Base-by-base conservation (phyloP, 2,888 invertebrate genomes). In the Barypeithes pellucidus region DNA sequence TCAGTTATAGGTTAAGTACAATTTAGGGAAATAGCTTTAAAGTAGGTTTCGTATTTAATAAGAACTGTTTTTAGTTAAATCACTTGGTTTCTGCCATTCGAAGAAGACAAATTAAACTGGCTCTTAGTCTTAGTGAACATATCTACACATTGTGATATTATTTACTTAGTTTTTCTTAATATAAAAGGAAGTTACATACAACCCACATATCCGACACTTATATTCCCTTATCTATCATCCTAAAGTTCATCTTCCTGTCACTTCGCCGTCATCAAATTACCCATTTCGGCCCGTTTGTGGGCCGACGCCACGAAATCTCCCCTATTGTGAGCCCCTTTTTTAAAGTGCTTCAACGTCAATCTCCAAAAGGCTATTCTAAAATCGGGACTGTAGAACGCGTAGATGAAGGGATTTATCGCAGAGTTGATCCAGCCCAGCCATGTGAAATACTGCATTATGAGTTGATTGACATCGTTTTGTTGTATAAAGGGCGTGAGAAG, bases 361-460 rank as follows among this genome's bases (percentile, higher is more conserved):
- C 94, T 89, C 95, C 95, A 95, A 82, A 95, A 95, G 0, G 95
- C 95, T 78, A 94, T 89, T 81, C 95, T 90, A 83, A 95, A 95
- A 84, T 95, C 95, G 0, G 93, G 93, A 75, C 94, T 95, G 86
- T 95, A 95, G 82, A 95, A 95, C 18, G 95, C 95, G 82, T 95
- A 96, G 80, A 96, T 96, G 67, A 95, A 95, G 0, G 95, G 95
- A 86, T 96, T 96, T 76, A 96, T 94, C 3, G 95, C 95, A 0
- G 95, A 95, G 84, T 95, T 96, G 80, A 95, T 92, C 95, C 95
- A 96, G 0, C 95, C 96, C 45, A 96, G 87, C 95, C 95, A 96
- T 0, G 95, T 95, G 65, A 95, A 86, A 66, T 93, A 91, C 57
- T 91, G 91, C 90, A 94, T 92, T 63, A 95, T 84, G 3, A 90